Evolutionary conservation across 2,888 invertebrate species (phyloP).

Genomic region (Ariolimax columbianus): DNA sequence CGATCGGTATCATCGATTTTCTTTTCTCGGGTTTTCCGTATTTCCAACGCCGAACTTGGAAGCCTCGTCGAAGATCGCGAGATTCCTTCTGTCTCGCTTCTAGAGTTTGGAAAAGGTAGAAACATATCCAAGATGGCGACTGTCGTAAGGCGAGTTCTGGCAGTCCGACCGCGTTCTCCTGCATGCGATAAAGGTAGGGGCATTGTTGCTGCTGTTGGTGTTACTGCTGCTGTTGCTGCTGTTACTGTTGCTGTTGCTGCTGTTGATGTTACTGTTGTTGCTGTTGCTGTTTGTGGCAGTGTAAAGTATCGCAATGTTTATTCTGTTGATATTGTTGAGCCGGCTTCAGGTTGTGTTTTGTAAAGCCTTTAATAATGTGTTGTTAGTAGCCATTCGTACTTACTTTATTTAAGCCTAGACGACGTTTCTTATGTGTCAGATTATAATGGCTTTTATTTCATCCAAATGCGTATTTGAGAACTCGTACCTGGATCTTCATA

Average conservation of each 20-base stretch:
- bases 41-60: not conserved
- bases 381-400: no score
- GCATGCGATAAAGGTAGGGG: slow-evolving; percentile 47
- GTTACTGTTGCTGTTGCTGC: not conserved
- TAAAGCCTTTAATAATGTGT: no score
- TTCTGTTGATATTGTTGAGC: no score
- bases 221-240: not conserved
- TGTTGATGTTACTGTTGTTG: not conserved
- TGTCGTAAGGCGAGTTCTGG: slow-evolving; percentile 39
- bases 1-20: slow-evolving; percentile 28
- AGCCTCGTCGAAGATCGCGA: slow-evolving; percentile 35
- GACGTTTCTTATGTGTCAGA: no score
- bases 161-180: slow-evolving; percentile 39
- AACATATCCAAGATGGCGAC: slow-evolving; percentile 47
- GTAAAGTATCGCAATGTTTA: no score
- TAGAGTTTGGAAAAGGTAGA: not conserved
- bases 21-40: slow-evolving; percentile 4
- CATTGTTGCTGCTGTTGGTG: slow-evolving; percentile 4
- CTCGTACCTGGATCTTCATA: no score
- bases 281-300: not conserved
- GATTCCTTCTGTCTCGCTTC: not conserved
- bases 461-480: no score
- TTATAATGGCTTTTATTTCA: no score
- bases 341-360: no score
- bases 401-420: no score